A percentile compares a stretch with the other conserved stretches of the same genome.
phyloP scores from a whole-genome alignment of 2,888 invertebrate genomes.

The Iphiclides podalirius region DNA sequence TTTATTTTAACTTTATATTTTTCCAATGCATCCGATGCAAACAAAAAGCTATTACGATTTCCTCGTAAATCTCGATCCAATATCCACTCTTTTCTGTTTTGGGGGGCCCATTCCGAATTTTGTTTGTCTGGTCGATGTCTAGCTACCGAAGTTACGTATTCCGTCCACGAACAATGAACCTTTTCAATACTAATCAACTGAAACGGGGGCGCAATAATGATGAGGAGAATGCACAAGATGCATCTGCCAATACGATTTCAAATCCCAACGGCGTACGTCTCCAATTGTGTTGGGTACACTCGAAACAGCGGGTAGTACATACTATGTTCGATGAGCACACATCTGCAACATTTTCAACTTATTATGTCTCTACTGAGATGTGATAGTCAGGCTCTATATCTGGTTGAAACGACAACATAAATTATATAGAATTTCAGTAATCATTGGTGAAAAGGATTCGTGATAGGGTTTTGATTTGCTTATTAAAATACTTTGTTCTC shows the following conservation, averaged over 20 bases:
- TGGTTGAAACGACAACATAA: no score
- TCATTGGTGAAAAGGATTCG: no score
- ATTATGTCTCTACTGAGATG: background rate
- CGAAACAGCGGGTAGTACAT: background rate
- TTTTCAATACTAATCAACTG: conserved; percentile 25
- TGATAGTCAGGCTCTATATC: no score
- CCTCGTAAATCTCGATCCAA: conserved; percentile 22
- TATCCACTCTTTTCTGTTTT: conserved; percentile 21
- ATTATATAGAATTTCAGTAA: no score
- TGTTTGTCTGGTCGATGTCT: conserved; percentile 20
- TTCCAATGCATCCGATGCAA: conserved; percentile 24
- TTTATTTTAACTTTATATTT: conserved; percentile 24
- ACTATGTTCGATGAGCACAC: background rate
- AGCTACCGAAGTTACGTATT: conserved; percentile 18
- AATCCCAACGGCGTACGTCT: conserved; percentile 16
- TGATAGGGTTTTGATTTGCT: no score
- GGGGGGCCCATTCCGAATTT: conserved; percentile 17
- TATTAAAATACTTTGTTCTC: no score
- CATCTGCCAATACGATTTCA: conserved; percentile 21
- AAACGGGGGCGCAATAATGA: conserved; percentile 21
- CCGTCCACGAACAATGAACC: conserved; percentile 21
- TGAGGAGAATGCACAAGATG: conserved; percentile 23
- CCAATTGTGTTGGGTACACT: conserved; percentile 8
- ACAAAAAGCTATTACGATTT: conserved; percentile 23
- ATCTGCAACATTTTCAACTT: background rate